These are phyloP conservation scores for Mionectes macconnelli DNA, from an alignment of 2,113 vertebrate species.

Conservation along the genomic window DNA sequence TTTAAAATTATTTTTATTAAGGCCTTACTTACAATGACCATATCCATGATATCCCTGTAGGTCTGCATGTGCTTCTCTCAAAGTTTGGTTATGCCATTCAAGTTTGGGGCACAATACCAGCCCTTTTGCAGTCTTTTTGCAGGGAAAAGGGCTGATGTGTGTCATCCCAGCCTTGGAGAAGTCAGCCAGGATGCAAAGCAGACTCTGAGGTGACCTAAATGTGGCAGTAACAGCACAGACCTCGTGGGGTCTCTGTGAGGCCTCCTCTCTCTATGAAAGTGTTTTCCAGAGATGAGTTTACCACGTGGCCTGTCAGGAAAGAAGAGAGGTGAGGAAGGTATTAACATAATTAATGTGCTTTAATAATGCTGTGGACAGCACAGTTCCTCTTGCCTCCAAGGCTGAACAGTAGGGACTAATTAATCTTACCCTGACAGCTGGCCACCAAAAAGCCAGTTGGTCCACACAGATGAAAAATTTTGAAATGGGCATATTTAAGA, in stretches of 20 bases:
- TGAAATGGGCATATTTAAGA: background rate
- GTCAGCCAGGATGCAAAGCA: background rate
- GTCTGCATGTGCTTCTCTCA: background rate
- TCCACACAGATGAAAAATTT: background rate
- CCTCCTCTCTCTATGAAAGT: background rate
- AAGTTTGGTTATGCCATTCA: background rate
- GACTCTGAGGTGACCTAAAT: fast-evolving
- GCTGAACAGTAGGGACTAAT: background rate
- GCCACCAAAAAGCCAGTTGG: background rate
- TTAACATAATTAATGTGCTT: background rate
- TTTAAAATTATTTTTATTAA: background rate
- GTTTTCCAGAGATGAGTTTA: background rate
- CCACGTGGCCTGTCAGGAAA: background rate
- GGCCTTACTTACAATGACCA: background rate
- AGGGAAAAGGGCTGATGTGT: fast-evolving
- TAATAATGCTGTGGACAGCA: background rate
- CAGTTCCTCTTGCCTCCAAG: background rate
- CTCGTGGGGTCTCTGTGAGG: too few species aligned
- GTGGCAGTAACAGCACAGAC: background rate
- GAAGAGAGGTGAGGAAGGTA: background rate
- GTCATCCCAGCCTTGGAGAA: background rate
- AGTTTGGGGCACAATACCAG: background rate
- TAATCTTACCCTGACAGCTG: background rate
- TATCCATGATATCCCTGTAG: background rate
- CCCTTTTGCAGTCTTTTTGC: background rate